A percentile compares a stretch with the other conserved stretches of the same genome.
phyloP scores from a whole-genome alignment of 2,113 vertebrate genomes.

The Turnix velox region DNA sequence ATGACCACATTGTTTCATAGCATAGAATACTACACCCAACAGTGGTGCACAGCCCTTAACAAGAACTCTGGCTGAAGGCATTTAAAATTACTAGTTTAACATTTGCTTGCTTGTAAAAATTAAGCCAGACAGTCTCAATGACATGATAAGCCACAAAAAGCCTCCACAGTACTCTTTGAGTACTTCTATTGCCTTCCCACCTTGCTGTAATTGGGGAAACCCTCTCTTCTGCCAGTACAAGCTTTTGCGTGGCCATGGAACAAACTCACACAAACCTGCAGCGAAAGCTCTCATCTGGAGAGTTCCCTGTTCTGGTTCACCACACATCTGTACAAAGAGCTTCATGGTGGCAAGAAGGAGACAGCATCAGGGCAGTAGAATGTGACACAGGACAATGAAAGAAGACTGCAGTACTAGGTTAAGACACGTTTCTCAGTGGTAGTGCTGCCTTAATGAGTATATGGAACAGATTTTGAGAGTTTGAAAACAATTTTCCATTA shows the following conservation, averaged over 20 bases:
- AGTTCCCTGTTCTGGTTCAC: not conserved
- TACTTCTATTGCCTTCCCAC: not conserved
- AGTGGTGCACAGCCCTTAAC: not conserved
- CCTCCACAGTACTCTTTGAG: not conserved
- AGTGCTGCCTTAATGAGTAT: not conserved
- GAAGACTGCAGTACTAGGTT: not conserved
- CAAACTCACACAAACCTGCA: not conserved
- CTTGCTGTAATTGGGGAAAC: not conserved
- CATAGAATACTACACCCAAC: not conserved
- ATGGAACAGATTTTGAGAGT: not conserved
- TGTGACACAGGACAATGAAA: not conserved
- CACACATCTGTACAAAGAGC: not conserved
- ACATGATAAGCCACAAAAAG: not conserved
- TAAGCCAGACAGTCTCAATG: not conserved
- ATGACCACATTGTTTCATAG: not conserved
- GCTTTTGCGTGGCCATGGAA: not conserved
- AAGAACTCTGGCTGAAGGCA: not conserved
- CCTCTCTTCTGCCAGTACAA: not conserved
- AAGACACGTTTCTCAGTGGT: not conserved
- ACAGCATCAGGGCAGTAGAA: not conserved
- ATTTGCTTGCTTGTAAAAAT: not conserved
- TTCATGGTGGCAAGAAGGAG: not conserved
- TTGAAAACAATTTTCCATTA: not conserved
- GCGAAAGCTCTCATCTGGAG: not conserved
- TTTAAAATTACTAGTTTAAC: not conserved